A percentile compares a stretch with the other conserved stretches of the same genome.
phyloP scores from a whole-genome alignment of 2,888 invertebrate genomes.

The Caenorhabditis wallacei region DNA sequence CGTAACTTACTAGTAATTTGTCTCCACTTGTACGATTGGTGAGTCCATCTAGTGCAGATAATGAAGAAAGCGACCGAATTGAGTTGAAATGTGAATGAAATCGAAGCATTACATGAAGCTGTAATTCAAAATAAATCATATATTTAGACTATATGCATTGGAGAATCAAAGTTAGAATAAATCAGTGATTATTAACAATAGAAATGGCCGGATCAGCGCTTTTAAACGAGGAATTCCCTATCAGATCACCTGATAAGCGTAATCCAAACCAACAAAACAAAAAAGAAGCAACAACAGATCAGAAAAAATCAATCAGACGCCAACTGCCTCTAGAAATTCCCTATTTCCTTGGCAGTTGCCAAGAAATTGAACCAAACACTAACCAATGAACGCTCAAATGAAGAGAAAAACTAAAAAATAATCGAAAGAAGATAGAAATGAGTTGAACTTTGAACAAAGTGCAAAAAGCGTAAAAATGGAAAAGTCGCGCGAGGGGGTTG shows the following conservation, averaged over 20 bases:
- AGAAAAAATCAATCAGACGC: conserved; percentile 45
- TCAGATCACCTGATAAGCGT: conserved; percentile 46
- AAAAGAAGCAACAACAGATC: conserved; percentile 33
- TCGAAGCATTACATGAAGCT: conserved; percentile 55
- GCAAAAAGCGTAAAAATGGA: conserved; percentile 42
- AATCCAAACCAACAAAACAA: conserved; percentile 35
- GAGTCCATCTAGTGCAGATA: conserved; percentile 57
- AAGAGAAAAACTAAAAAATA: conserved; percentile 30
- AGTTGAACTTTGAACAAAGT: conserved; percentile 12
- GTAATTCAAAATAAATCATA: background rate
- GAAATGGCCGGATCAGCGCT: too few relatives aligned
- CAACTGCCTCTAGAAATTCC: conserved; percentile 29
- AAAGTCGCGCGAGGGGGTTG: conserved; percentile 36
- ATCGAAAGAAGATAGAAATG: conserved; percentile 32
- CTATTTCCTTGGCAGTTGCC: conserved; percentile 22
- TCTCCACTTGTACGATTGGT: conserved; percentile 61
- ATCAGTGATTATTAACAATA: too few relatives aligned
- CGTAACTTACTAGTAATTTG: conserved; percentile 64
- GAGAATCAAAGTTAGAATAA: too few relatives aligned
- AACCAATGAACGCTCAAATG: conserved; percentile 47
- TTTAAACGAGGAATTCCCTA: background rate
- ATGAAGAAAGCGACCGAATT: conserved; percentile 27
- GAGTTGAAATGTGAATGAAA: conserved; percentile 32
- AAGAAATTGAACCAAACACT: conserved; percentile 9
- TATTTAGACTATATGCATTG: too few relatives aligned